These are phyloP conservation scores for Tachystola acroxantha DNA, from an alignment of 2,888 invertebrate species.

Conservation along the genomic window DNA sequence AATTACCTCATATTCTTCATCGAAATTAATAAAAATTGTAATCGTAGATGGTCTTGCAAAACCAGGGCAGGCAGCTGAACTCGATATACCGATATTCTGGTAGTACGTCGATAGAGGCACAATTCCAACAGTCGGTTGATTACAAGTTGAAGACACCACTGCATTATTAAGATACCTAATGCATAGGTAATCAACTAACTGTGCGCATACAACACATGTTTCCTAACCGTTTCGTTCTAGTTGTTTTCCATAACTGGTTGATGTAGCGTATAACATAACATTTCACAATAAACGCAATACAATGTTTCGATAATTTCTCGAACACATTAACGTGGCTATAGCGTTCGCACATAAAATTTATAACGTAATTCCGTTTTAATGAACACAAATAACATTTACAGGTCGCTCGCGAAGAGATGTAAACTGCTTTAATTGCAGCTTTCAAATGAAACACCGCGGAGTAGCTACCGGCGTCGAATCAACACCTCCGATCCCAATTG, in stretches of 20 bases:
- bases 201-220: no score
- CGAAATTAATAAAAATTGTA: no score
- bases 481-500: constrained; percentile 51
- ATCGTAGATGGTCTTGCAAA: no score
- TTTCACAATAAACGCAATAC: constrained; percentile 30
- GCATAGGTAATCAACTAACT: no score
- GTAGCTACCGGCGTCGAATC: constrained; percentile 45
- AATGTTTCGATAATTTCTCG: constrained; percentile 52
- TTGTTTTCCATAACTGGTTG: background rate
- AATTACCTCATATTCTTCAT: no score
- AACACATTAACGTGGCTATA: constrained; percentile 47
- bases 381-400: constrained; percentile 66
- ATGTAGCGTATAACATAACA: constrained; percentile 6
- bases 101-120: no score
- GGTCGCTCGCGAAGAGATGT: constrained; percentile 62
- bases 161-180: no score
- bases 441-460: constrained; percentile 39
- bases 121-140: no score
- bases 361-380: constrained; percentile 65
- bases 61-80: no score
- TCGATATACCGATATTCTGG: no score
- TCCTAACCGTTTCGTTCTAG: background rate
- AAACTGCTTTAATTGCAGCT: constrained; percentile 63
- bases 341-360: constrained; percentile 59
- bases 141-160: no score